Base-by-base conservation (phyloP, 1,140 invertebrate genomes). In the Mya arenaria region DNA sequence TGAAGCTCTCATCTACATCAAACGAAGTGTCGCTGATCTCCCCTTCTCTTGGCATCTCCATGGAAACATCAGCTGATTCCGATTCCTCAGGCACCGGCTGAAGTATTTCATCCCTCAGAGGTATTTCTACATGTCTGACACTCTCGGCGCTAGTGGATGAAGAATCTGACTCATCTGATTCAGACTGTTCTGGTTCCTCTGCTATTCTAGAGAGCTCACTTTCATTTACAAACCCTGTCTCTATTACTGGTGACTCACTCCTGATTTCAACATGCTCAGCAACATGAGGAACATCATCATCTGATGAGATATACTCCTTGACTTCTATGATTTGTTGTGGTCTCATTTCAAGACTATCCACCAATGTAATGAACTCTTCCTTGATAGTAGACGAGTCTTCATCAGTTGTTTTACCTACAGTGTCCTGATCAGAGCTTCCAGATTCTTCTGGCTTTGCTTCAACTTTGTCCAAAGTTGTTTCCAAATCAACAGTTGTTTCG, bases 151-250 rank as follows among this genome's bases (percentile, higher is more conserved):
- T 80, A 13, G 65, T 44, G 36, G 77, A 68, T 19, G 74, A 78
- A 1, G 56, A 63, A 69, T 44, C 37, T 0, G 66, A 56, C 6
- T 60, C 63, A 15, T 65, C 36, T 25, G 69, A 65, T 36, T 84
- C 86, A 74, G 72, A 84, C 39, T 71, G 75, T 36, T 82, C 77
- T 36, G 75, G 39, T 52, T 84, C 79, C 68, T 74, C 72, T 32
- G 60, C 68, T 28, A 66, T 79, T 65, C 66, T 66, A 55, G 52
- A 60, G 17, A 78, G 44, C 69, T 83, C 58, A 52, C 55, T 15
- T 39, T 79, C 68, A 25, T 71, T 68, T 23, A 32, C n/a, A 41
- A 73, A 72, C n/a, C 48, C 68, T 37, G 63, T 62, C 52, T 83
- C 58, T 17, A 56, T 60, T 36, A 68, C 66, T 41, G 65, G 62